Base-by-base conservation (phyloP, 2,888 invertebrate species). In the Lepidonotus clava region DNA sequence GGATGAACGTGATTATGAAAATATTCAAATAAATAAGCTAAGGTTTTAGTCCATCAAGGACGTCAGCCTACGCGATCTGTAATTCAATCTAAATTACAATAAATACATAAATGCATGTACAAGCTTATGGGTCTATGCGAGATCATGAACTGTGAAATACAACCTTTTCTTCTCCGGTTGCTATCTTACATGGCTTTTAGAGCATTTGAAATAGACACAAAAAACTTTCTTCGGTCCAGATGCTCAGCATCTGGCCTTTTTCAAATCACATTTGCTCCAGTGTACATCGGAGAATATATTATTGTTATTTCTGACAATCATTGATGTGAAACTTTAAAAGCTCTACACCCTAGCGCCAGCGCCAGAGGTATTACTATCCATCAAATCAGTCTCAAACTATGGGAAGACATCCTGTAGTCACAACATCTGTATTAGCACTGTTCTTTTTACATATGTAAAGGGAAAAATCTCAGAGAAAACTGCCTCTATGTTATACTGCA, bases 1-100 rank as follows among this genome's bases (percentile, higher is more conserved):
- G 18, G 1, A 53, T 53, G 53, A 53, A 11, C 18, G 18, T 18
- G 21, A n/a, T 53, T 53, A 53, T 53, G 53, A 53, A 53, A 53
- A 53, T 53, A 53, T 53, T 53, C 53, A 53, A 53, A 53, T 53
- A 53, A 53, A 53, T 53, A 53, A 53, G n/a, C 21, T n/a, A 53
- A 18, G n/a, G 53, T 18, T 53, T 53, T 11, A 1, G 53, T 53
- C 53, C 53, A 11, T 53, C 53, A 53, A 53, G 53, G 53, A 53
- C 53, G n/a, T 53, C 53, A n/a, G 21, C n/a, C 11, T n/a, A n/a
- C 21, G 53, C 53, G n/a, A 8, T 53, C n/a, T n/a, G n/a, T n/a
- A n/a, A n/a, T n/a, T n/a, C n/a, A n/a, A n/a, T n/a, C n/a, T n/a
- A n/a, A n/a, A n/a, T 4, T 11, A n/a, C 4, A n/a, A n/a, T n/a